These are phyloP conservation scores for Xestia c-nigrum DNA, from an alignment of 2,888 invertebrate genomes.

Conservation along the genomic window DNA sequence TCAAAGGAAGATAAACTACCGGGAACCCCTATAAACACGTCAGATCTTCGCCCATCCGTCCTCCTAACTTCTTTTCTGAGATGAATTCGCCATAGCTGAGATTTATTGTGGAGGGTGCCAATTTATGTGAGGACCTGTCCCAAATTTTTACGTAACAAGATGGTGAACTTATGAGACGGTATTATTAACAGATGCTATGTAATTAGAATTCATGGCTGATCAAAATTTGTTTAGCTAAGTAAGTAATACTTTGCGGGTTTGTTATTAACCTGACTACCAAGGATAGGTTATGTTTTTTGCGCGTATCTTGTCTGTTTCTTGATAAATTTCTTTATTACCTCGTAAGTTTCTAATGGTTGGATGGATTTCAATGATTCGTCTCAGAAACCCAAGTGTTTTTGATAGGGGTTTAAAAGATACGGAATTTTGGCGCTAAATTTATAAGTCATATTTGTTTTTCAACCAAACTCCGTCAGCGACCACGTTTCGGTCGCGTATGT, in stretches of 20 bases:
- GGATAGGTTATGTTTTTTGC: too few relatives aligned
- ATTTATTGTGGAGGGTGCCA: constrained; percentile 47
- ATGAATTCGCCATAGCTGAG: constrained; percentile 48
- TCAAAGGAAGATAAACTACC: constrained; percentile 52
- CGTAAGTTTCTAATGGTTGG: too few relatives aligned
- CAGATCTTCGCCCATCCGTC: constrained; percentile 39
- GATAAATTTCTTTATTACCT: too few relatives aligned
- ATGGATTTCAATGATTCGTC: too few relatives aligned
- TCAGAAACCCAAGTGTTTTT: too few relatives aligned
- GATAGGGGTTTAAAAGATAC: too few relatives aligned
- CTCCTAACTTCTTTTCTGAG: constrained; percentile 49
- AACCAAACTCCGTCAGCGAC: too few relatives aligned
- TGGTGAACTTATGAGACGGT: constrained; percentile 3
- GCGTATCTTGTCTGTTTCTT: too few relatives aligned
- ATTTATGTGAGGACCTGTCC: constrained; percentile 36
- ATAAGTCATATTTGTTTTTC: too few relatives aligned
- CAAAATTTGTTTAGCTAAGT: neutral
- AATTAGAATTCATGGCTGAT: neutral
- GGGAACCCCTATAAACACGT: constrained; percentile 57
- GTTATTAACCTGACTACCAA: neutral
- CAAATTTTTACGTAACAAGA: constrained; percentile 18
- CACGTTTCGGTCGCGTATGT: too few relatives aligned
- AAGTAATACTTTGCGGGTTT: constrained; percentile 3
- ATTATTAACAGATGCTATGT: constrained; percentile 9
- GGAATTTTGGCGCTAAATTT: too few relatives aligned